A percentile compares a stretch with the other conserved stretches of the same genome.
phyloP scores from a whole-genome alignment of 2,797 vertebrate genomes.

The Mycteria americana region DNA sequence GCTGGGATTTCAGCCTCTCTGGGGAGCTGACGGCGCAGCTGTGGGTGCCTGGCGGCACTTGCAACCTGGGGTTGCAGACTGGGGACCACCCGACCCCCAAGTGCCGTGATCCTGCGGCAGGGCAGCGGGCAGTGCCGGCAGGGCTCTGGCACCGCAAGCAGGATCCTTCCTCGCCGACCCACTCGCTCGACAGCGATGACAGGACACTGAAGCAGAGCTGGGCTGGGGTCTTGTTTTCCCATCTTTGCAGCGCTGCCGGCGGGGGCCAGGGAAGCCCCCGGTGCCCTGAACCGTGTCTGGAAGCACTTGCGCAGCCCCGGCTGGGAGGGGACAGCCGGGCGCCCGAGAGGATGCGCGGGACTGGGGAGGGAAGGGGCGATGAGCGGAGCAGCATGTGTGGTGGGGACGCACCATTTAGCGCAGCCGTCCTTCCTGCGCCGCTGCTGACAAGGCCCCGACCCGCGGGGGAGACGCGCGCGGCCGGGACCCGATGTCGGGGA shows the following conservation, averaged over 20 bases:
- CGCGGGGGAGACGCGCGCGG: rapidly evolving
- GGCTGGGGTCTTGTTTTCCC: background rate
- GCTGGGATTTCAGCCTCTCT: background rate
- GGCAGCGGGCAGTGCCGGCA: background rate
- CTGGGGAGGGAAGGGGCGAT: background rate
- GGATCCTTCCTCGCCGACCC: rapidly evolving
- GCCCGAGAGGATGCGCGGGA: rapidly evolving
- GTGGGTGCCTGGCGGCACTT: background rate
- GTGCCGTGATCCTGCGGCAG: rapidly evolving
- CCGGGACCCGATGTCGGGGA: rapidly evolving
- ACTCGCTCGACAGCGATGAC: rapidly evolving
- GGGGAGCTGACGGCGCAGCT: background rate
- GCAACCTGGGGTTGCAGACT: no score
- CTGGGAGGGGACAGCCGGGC: background rate
- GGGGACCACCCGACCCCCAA: no score
- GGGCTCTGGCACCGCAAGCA: background rate
- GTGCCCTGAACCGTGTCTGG: background rate
- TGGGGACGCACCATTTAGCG: background rate
- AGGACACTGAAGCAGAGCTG: rapidly evolving
- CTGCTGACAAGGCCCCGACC: background rate
- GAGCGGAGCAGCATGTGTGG: background rate
- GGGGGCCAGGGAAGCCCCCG: background rate
- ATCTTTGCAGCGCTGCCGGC: rapidly evolving
- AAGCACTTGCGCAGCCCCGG: background rate
- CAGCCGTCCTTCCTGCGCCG: background rate